Evolutionary conservation across 2,113 vertebrate species (phyloP), one percentile per base, ranked within the genome.

Genomic region (Oncorhynchus keta): DNA sequence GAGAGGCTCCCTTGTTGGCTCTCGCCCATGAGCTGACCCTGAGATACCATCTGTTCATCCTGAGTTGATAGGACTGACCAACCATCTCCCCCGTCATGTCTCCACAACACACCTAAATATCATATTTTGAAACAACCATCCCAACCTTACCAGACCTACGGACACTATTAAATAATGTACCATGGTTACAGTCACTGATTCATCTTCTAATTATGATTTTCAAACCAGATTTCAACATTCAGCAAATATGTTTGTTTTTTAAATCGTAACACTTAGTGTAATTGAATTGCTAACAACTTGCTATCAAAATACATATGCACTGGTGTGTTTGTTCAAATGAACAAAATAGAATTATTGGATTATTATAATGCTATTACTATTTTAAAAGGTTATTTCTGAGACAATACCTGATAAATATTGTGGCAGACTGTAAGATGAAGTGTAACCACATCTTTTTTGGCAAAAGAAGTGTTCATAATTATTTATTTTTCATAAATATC

Each of bases 41-140:
- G 84, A 89, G 89, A 83, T 88, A 89, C 93, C 93, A 94, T 93
- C 92, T 94, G 92, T 90, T 93, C 89, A 77, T 84, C 75, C 68
- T 81, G 84, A 45, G 39, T 45, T 11, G 39, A 39, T 39, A 39
- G 6, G 35, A 8, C 83, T 88, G 85, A 89, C 85, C 86, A 87
- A 57, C 88, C 78, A 77, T 86, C 82, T 84, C 81, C 70, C 79
- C 69, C 49, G 78, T 86, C 83, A 81, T 74, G 83, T 87, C 82
- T 87, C 83, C 79, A 79, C 84, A 81, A 12, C 82, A 85, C 84
- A 88, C 86, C 84, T 86, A 78, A 77, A 84, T 78, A 86, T 85
- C 83, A 83, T 45, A 70, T 75, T 39, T 9, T 83, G 78, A 82
- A 26, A 74, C 9, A 61, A 64, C 30, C 48, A 61, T 32, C 71